A percentile compares a stretch with the other conserved stretches of the same genome.
Conservation (phyloP, 2,888 invertebrate species). For the Andrena hattorfiana region DNA sequence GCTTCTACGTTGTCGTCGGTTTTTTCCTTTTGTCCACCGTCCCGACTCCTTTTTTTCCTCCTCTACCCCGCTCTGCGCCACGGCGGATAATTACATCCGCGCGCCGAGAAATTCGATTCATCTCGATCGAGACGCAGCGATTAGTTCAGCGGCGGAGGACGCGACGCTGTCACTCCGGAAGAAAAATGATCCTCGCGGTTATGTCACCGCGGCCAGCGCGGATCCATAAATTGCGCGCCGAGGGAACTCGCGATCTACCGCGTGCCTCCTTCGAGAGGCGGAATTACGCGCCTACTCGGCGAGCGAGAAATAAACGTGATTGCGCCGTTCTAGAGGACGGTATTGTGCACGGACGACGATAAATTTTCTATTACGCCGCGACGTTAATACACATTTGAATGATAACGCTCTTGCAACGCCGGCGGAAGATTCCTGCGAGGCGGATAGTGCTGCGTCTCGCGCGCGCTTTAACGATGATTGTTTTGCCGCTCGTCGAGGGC, state of each 20-base stretch:
- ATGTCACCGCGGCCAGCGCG: slow-evolving; percentile 41
- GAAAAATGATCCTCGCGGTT: slow-evolving; percentile 62
- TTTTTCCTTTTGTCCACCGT: not conserved
- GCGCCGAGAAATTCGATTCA: slow-evolving; percentile 63
- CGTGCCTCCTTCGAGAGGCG: slow-evolving; percentile 6
- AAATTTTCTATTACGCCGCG: slow-evolving; percentile 61
- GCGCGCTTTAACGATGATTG: slow-evolving; percentile 45
- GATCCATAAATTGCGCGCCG: slow-evolving; percentile 63
- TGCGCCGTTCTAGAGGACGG: slow-evolving; percentile 35
- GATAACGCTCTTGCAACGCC: slow-evolving; percentile 41
- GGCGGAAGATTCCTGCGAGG: slow-evolving; percentile 19
- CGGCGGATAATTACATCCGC: slow-evolving; percentile 57
- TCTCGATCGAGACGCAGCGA: slow-evolving; percentile 59
- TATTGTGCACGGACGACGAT: slow-evolving; percentile 47
- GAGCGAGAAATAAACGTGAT: slow-evolving; percentile 60
- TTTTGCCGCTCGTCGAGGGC: slow-evolving; percentile 4
- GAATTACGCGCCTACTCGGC: slow-evolving; percentile 56
- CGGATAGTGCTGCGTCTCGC: slow-evolving; percentile 13
- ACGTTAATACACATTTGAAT: slow-evolving; percentile 63
- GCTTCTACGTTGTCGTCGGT: not conserved
- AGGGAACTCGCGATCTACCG: slow-evolving; percentile 29
- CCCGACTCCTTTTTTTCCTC: not conserved
- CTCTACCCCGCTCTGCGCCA: not conserved
- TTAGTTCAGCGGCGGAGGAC: slow-evolving; percentile 42
- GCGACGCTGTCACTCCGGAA: slow-evolving; percentile 50